Percentiles rank a stretch among this genome's conserved stretches.
These are phyloP conservation scores for Drosophila fungiperda DNA, from an alignment of 2,888 invertebrate species.

Conservation along the genomic window DNA sequence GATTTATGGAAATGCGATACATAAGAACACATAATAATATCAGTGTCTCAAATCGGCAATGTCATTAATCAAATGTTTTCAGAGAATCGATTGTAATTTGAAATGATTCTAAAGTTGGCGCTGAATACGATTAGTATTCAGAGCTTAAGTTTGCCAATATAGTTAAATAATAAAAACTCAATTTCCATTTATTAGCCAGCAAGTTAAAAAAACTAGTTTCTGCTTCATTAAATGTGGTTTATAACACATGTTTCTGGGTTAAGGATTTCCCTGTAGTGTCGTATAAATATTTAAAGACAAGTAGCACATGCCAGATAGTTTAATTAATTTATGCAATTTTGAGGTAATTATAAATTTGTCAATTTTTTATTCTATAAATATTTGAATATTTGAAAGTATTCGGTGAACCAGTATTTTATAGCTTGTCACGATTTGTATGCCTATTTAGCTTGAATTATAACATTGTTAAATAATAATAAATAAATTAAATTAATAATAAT, in stretches of 20 bases:
- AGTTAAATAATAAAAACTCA: constrained; percentile 3
- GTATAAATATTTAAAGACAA: background rate
- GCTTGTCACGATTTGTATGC: constrained; percentile 1
- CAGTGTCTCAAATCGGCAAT: constrained; percentile 54
- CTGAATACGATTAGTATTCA: constrained; percentile 56
- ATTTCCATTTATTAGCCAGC: background rate
- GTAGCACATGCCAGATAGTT: constrained; percentile 6
- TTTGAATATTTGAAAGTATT: constrained; percentile 9
- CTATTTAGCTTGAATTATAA: background rate
- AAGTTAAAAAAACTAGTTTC: background rate
- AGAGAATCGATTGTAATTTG: constrained; percentile 13
- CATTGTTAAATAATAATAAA: too few species aligned
- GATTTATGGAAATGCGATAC: constrained; percentile 69
- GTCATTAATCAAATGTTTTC: constrained; percentile 62
- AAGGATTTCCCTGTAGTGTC: background rate
- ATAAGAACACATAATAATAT: constrained; percentile 52
- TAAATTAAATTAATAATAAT: too few species aligned
- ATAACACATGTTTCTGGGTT: constrained; percentile 13
- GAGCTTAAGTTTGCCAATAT: background rate
- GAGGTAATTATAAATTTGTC: background rate
- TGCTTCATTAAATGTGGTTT: background rate
- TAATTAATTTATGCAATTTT: constrained; percentile 6
- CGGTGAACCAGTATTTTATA: background rate
- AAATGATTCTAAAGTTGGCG: constrained; percentile 27
- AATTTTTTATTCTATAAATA: constrained; percentile 8